These are phyloP conservation scores for Boloria euphrosyne DNA, from an alignment of 2,888 invertebrate species.

Conservation along the genomic window DNA sequence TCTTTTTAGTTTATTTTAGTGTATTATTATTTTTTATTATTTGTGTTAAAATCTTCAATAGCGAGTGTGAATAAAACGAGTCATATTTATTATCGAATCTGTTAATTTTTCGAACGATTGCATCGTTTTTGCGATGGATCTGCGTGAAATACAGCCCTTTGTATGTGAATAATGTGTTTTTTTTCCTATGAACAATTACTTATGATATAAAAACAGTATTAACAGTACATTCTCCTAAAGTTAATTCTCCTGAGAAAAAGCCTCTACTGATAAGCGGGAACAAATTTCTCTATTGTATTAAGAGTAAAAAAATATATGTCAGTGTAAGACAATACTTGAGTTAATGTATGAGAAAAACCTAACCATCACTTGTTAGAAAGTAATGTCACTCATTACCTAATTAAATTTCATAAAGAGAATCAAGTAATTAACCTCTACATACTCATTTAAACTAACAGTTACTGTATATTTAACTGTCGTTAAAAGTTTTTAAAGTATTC, in stretches of 20 bases:
- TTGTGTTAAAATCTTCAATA: slow-evolving; percentile 46
- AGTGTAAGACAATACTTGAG: slow-evolving; percentile 29
- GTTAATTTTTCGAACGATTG: slow-evolving; percentile 54
- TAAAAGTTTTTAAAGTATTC: neutral
- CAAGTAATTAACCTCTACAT: slow-evolving; percentile 27
- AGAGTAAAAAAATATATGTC: slow-evolving; percentile 28
- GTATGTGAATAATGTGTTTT: slow-evolving; percentile 22
- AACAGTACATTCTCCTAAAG: neutral
- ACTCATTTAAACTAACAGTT: slow-evolving; percentile 7
- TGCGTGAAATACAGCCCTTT: slow-evolving; percentile 52
- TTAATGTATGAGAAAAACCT: slow-evolving; percentile 17
- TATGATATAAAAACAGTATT: neutral
- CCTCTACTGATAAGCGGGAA: neutral
- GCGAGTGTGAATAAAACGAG: slow-evolving; percentile 61
- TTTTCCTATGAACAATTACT: neutral
- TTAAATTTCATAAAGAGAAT: slow-evolving; percentile 27
- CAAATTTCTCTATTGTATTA: slow-evolving; percentile 34
- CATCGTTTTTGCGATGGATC: slow-evolving; percentile 57
- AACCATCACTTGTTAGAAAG: slow-evolving; percentile 10
- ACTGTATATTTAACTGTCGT: slow-evolving; percentile 6
- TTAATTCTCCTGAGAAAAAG: slow-evolving; percentile 7
- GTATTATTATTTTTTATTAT: slow-evolving; percentile 50
- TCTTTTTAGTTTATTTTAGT: slow-evolving; percentile 49
- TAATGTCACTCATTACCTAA: slow-evolving; percentile 10
- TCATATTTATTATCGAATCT: slow-evolving; percentile 49